phyloP scores from a whole-genome alignment of 2,113 vertebrate species.

The Coturnix japonica region DNA sequence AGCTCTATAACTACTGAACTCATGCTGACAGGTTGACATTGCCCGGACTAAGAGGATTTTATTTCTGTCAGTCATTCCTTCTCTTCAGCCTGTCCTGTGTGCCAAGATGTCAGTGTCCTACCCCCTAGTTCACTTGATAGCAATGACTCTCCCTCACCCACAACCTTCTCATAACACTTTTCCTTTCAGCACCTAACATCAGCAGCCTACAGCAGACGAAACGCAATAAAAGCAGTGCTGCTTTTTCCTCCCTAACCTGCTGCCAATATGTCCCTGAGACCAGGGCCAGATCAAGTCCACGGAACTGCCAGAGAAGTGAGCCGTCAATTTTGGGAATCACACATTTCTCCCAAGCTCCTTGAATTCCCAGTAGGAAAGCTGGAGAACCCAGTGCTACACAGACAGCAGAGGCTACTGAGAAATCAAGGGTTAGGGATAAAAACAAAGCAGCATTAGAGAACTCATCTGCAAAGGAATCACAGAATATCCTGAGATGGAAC shows the following conservation, averaged over 20 bases:
- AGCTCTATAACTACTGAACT: neutral
- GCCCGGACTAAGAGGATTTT: slow-evolving; percentile 5
- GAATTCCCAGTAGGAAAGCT: neutral
- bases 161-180: neutral
- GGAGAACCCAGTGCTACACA: neutral
- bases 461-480: neutral
- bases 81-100: neutral
- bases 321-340: neutral
- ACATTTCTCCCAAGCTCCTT: slow-evolving; percentile 11
- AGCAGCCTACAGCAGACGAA: neutral
- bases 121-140: neutral
- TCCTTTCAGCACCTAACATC: neutral
- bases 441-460: neutral
- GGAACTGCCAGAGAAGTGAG: neutral
- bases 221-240: neutral
- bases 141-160: neutral
- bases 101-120: neutral
- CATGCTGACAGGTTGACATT: neutral
- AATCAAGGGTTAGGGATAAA: slow-evolving; percentile 10
- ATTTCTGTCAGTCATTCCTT: neutral
- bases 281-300: neutral
- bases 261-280: neutral
- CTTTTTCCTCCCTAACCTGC: neutral
- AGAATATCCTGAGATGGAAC: neutral
- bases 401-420: neutral